Conservation (phyloP, 2,888 invertebrate genomes). For the Scaptomyza parva region DNA sequence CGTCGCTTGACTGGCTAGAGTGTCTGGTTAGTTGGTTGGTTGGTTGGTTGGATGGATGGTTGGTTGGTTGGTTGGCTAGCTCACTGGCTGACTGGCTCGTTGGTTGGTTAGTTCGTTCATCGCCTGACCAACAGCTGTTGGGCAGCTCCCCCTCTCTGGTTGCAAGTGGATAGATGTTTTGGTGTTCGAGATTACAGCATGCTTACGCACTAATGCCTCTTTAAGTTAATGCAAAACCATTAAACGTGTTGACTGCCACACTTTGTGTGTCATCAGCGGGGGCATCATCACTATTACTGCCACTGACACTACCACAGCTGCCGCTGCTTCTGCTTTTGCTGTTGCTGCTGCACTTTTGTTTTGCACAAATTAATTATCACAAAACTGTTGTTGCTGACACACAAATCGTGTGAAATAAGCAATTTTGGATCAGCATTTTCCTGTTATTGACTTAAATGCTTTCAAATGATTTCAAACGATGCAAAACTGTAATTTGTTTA, state of each 20-base stretch:
- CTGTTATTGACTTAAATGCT: slow-evolving; percentile 8
- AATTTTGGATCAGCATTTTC: slow-evolving; percentile 6
- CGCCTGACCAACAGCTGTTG: slow-evolving; percentile 41
- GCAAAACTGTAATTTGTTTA: slow-evolving; percentile 14
- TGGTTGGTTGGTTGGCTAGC: slow-evolving; percentile 10
- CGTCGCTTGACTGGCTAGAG: slow-evolving; percentile 45
- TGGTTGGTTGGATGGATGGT: slow-evolving; percentile 23
- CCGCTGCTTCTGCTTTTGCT: no score
- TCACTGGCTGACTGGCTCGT: slow-evolving; percentile 8
- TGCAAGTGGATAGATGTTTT: slow-evolving; percentile 8
- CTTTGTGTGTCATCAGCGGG: slow-evolving; percentile 56
- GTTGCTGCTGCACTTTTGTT: not conserved
- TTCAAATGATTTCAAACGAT: slow-evolving; percentile 9
- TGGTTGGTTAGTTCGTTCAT: slow-evolving; percentile 9
- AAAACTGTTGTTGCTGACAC: slow-evolving; percentile 16
- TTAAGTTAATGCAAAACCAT: slow-evolving; percentile 69
- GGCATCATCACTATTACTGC: slow-evolving; percentile 1
- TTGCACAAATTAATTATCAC: slow-evolving; percentile 43
- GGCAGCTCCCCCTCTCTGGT: slow-evolving; percentile 32
- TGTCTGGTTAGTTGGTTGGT: slow-evolving; percentile 21
- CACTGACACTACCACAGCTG: no score
- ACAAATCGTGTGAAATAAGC: slow-evolving; percentile 5
- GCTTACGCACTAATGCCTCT: slow-evolving; percentile 75
- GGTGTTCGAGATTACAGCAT: slow-evolving; percentile 57
- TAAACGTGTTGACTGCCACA: slow-evolving; percentile 75